Percentiles rank a stretch among this genome's conserved stretches.
Evolutionary conservation across 2,797 vertebrate species (phyloP).

Genomic region (Sebastolobus altivelis): DNA sequence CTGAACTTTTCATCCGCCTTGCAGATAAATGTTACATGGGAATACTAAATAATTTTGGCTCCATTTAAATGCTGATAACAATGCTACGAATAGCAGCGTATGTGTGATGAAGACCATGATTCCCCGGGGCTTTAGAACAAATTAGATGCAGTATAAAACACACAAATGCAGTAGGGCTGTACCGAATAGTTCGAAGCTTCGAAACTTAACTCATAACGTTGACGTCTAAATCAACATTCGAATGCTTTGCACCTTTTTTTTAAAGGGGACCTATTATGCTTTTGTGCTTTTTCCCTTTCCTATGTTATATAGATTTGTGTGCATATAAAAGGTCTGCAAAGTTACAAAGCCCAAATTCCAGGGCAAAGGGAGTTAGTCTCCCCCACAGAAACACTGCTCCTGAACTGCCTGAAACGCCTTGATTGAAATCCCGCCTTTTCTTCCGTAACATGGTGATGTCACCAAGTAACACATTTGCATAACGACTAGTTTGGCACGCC

Average conservation of each 20-base stretch:
- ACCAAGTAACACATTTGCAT: no score
- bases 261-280: no score
- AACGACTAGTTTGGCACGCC: fast-evolving
- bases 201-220: neutral
- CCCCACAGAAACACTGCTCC: no score
- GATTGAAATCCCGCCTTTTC: no score
- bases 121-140: neutral
- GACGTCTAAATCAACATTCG: neutral
- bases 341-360: no score
- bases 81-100: neutral
- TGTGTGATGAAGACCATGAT: conserved; percentile 4
- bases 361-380: no score
- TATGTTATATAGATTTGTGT: fast-evolving
- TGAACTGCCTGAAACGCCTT: no score
- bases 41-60: conserved; percentile 18
- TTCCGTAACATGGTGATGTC: no score
- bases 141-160: conserved; percentile 9
- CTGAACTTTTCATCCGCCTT: conserved; percentile 52
- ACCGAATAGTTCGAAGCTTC: neutral
- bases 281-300: no score
- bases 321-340: no score
- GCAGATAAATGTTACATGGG: conserved; percentile 42
- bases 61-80: conserved; percentile 35
- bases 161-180: neutral
- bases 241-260: no score